Evolutionary conservation across 2,797 vertebrate species (phyloP), one percentile per base, ranked within the genome.

Genomic region (Galago senegalensis): DNA sequence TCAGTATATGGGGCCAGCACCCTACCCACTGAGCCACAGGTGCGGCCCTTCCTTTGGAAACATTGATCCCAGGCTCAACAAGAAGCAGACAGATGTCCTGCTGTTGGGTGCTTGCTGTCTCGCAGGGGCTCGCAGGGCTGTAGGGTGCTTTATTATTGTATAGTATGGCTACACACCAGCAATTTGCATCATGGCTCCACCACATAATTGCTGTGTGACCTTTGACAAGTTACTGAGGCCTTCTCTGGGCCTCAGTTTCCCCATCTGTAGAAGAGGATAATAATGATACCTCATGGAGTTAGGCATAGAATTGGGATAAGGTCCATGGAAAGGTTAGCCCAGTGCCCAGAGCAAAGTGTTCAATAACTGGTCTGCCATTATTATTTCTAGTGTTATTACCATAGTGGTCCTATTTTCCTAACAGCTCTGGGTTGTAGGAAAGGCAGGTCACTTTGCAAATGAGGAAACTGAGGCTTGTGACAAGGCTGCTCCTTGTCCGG

Each of bases 21-120:
- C 49, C 49, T 53, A 14, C 49, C 49, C 49, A 53, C 49, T 53
- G 49, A 53, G 14, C 14, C 49, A 53, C 14, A 53, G 49, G 49
- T 16, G 31, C 37, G 34, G 34, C 27, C 65, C 69, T 61, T 18
- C 25, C 40, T 75, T n/a, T 40, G 81, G 75, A 76, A 17, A 17
- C 40, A 5, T 7, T 1, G 31, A 40, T 20, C 83, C 46, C 92
- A 60, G 56, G 60, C 31, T 70, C 69, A 34, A 14, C 7, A 17
- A 63, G 92, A 84, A 63, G 77, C 87, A 25, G 63, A 75, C n/a
- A 31, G 53, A 69, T 27, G 6, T 56, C 31, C n/a, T 25, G 37
- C 60, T 6, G 5, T 6, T 1, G 58, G 37, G 29, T 0, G 0
- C n/a, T 53, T 18, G 0, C 20, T 8, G 11, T 40, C 27, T 7